Evolutionary conservation across 1,140 invertebrate genomes (phyloP), one percentile per base, ranked within the genome.

Genomic region (Riptortus pedestris): DNA sequence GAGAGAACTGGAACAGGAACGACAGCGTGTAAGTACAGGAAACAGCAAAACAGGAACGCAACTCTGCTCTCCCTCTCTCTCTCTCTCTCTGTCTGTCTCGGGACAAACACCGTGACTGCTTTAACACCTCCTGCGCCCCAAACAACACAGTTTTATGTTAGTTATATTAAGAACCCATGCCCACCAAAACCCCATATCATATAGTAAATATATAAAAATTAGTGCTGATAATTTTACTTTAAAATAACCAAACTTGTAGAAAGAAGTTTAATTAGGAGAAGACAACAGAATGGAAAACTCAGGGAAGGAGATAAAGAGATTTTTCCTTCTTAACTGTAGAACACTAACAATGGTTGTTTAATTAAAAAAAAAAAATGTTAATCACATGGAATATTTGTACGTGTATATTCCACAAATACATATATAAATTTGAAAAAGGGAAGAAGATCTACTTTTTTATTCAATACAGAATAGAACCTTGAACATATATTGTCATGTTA

Each of bases 81-180:
- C 24, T 55, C 51, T 55, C 51, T 55, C 20, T 55, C 51, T 55
- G 45, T 47, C 45, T 47, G 51, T 55, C 51, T 55, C 51, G 51
- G 51, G 51, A 55, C 51, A 55, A 55, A 55, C 51, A 55, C 51
- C 51, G 51, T 55, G 51, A 55, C 51, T 55, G 51, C 51, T 55
- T 55, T 24, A 55, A 22, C 51, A 55, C 51, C 51, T 55, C 51
- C 51, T 55, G 51, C 51, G 51, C 51, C 51, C 51, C 51, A 55
- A 55, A 55, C 18, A 55, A 55, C 51, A 55, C 51, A 55, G 51
- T 55, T 55, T 55, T 26, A 55, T 22, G 51, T 55, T 55, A 55
- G 51, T 55, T 9, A 55, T 22, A 55, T 38, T 26, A 55, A 22
- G 20, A 27, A 24, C 51, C 51, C 31, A 38, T 38, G n/a, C 31